Evolutionary conservation across 2,113 vertebrate species (phyloP).

Genomic region (Gambusia affinis): DNA sequence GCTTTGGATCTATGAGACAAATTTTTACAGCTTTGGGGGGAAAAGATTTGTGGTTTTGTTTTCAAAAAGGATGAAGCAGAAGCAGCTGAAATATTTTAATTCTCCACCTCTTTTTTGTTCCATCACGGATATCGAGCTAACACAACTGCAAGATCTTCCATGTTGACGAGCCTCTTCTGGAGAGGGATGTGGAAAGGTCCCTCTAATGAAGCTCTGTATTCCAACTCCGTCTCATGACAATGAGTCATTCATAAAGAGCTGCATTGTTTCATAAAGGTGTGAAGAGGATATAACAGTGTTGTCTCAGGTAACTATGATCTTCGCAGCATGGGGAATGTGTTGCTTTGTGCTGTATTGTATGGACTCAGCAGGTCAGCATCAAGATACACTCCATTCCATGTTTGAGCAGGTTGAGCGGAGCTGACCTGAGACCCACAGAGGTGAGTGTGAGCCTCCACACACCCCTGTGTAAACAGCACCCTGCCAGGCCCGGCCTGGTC

Average conservation of each 20-base stretch:
- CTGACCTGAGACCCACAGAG: constrained; percentile 29
- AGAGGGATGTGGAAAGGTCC: constrained; percentile 11
- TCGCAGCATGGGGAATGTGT: constrained; percentile 27
- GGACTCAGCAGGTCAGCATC: constrained; percentile 83
- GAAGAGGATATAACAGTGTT: constrained; percentile 44
- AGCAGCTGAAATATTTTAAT: not conserved
- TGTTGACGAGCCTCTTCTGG: not conserved
- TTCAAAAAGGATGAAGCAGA: not conserved
- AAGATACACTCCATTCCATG: constrained; percentile 75
- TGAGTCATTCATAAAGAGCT: constrained; percentile 58
- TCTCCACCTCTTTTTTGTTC: not conserved
- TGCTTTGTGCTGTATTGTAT: constrained; percentile 81
- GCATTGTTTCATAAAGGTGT: constrained; percentile 66
- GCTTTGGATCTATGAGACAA: constrained; percentile 4
- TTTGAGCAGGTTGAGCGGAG: constrained; percentile 67
- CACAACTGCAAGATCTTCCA: constrained; percentile 3
- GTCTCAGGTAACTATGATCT: constrained; percentile 49
- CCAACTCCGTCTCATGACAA: constrained; percentile 56
- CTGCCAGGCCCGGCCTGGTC: constrained; percentile 50
- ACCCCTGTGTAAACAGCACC: constrained; percentile 70
- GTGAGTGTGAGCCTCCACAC: constrained; percentile 62
- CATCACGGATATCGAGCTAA: constrained; percentile 14
- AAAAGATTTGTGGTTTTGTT: not conserved
- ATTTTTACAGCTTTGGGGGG: constrained; percentile 2
- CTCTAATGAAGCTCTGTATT: constrained; percentile 66